phyloP scores from a whole-genome alignment of 2,888 invertebrate genomes.

The Agonopterix subpropinquella region DNA sequence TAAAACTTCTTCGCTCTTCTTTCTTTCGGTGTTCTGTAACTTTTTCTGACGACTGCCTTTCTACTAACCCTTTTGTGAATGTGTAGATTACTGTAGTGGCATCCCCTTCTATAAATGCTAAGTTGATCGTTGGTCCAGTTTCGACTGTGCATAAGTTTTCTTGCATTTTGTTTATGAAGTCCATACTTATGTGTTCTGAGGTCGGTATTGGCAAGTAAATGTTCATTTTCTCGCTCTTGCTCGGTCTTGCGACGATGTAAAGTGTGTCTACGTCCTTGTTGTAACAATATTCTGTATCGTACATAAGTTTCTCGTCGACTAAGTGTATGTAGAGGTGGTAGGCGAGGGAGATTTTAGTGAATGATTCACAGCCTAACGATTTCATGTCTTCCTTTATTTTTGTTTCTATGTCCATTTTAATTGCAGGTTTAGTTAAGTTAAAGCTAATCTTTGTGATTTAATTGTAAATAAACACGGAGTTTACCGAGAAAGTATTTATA shows the following conservation, averaged over 20 bases:
- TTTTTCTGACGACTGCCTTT: constrained; percentile 38
- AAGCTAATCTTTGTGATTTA: not conserved
- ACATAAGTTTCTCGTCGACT: constrained; percentile 64
- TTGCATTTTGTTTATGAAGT: constrained; percentile 51
- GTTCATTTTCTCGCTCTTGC: constrained; percentile 51
- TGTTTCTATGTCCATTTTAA: constrained; percentile 54
- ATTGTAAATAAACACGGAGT: not conserved
- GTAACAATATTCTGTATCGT: constrained; percentile 65
- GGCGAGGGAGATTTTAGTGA: constrained; percentile 53
- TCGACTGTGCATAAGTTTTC: constrained; percentile 64
- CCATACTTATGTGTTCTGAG: constrained; percentile 42
- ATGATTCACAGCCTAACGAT: constrained; percentile 56
- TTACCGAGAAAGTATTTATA: not conserved
- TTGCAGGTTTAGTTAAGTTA: not conserved
- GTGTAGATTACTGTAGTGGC: constrained; percentile 62
- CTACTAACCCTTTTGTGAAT: constrained; percentile 53
- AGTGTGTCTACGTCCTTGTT: constrained; percentile 59
- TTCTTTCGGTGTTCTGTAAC: constrained; percentile 31
- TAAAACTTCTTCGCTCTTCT: constrained; percentile 47
- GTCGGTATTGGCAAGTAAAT: constrained; percentile 62
- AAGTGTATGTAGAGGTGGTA: constrained; percentile 60
- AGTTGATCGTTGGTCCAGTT: constrained; percentile 52
- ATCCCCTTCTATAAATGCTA: constrained; percentile 64
- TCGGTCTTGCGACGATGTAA: constrained; percentile 58
- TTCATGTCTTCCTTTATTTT: constrained; percentile 64